Base-by-base conservation (phyloP, 2,113 vertebrate species). In the Carassius carassius region DNA sequence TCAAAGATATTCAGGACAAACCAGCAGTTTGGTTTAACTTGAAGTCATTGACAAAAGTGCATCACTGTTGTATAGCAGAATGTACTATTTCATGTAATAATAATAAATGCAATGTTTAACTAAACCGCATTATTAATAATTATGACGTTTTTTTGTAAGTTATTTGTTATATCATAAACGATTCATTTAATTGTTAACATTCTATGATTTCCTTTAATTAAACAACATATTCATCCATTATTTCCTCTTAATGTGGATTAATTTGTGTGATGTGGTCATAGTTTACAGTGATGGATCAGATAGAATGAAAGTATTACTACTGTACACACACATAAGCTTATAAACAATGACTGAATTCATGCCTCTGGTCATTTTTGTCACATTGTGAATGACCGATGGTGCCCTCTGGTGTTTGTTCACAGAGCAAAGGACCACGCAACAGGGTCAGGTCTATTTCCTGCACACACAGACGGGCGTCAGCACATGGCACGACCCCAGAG, bases 401-500 rank as follows among this genome's bases (percentile, higher is more conserved):
- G 25, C 69, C 72, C 62, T 21, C 70, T 67, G 54, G 63, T 88
- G 54, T 76, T 77, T 62, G 19, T 84, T 78, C 35, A 84, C 84
- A 89, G 88, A 89, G 60, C 88, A 89, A 75, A 84, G 88, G 32
- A 89, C 88, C 65, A 89, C 88, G 2, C 88, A 89, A 73, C 88
- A 89, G 78, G 88, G 88, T 5, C 88, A 89, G 72, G 88, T 89
- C 8, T 89, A 89, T 41, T 89, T 89, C 78, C 82, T 89, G 81
- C 88, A 89, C 84, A 89, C 88, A 5, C 88, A 89, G 82, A 89
- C 88, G 0, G 88, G 88, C 5, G 88, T 89, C 78, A 89, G 88
- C 84, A 89, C 88, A 23, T 89, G 88, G 88, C 88, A 89, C 14
- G 88, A 89, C 67, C 88, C 88, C 35, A 76, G 88, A 56, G 88